Evolutionary conservation across 2,113 vertebrate species (phyloP).

Genomic region (Mystacornis crossleyi): DNA sequence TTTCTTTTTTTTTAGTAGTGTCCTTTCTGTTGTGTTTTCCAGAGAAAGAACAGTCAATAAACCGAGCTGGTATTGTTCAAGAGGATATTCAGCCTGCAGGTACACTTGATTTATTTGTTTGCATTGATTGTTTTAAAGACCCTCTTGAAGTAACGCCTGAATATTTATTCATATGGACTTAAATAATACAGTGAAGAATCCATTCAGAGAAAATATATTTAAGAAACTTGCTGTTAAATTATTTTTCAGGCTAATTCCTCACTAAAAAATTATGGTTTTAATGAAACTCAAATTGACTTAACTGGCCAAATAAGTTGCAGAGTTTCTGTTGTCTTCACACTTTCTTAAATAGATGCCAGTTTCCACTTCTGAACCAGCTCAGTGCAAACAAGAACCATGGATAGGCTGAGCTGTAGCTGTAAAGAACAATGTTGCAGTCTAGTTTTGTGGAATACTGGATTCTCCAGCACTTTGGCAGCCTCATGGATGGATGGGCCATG

Average conservation of each 20-base stretch:
- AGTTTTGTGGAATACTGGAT: neutral
- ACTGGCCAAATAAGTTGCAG: neutral
- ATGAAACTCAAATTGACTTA: neutral
- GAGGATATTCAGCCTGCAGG: constrained; percentile 81
- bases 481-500: neutral
- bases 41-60: constrained; percentile 77
- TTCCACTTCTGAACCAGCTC: neutral
- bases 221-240: neutral
- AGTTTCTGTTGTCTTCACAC: neutral
- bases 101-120: constrained; percentile 38
- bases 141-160: neutral
- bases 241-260: neutral
- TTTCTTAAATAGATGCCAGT: neutral
- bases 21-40: constrained; percentile 56
- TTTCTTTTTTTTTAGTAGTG: neutral
- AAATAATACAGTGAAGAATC: neutral
- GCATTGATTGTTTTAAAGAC: neutral
- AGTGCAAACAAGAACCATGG: neutral
- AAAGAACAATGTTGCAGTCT: neutral
- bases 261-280: neutral
- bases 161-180: neutral
- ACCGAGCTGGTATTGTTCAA: constrained; percentile 77
- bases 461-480: neutral
- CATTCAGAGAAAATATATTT: neutral
- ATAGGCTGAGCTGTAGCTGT: neutral